Percentiles rank a stretch among this genome's conserved stretches.
phyloP scores from a whole-genome alignment of 2,797 vertebrate genomes.

The Spinus olivaceus region DNA sequence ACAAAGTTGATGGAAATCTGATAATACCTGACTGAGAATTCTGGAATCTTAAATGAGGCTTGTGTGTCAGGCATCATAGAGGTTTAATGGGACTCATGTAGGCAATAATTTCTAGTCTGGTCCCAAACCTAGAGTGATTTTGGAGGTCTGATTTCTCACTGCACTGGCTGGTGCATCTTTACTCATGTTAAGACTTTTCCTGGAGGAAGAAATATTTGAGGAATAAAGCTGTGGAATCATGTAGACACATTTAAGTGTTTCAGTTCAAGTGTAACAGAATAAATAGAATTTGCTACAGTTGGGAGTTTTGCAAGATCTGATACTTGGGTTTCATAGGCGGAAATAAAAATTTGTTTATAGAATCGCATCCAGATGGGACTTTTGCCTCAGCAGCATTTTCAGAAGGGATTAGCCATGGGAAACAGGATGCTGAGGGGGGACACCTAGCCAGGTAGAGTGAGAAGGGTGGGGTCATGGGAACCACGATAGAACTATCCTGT shows the following conservation, averaged over 20 bases:
- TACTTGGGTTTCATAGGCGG: not conserved
- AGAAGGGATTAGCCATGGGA: not conserved
- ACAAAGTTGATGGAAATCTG: not conserved
- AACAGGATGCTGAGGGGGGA: not conserved
- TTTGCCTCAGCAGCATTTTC: not conserved
- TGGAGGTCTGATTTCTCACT: not conserved
- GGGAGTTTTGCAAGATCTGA: not conserved
- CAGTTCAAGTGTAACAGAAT: not conserved
- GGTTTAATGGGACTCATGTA: not conserved
- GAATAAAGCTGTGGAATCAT: not conserved
- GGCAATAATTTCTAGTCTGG: not conserved
- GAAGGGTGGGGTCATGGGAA: not conserved
- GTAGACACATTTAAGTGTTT: not conserved
- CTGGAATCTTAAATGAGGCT: not conserved
- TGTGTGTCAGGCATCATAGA: accelerated
- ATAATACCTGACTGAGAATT: not conserved
- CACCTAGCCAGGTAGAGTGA: not conserved
- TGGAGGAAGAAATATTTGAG: not conserved
- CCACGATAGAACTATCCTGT: not conserved
- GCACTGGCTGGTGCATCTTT: not conserved
- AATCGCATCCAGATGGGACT: not conserved
- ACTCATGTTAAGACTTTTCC: not conserved
- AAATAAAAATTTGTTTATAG: not conserved
- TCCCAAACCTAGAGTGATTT: not conserved
- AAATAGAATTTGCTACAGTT: not conserved